Evolutionary conservation across 2,888 invertebrate genomes (phyloP), one percentile per base, ranked within the genome.

Genomic region (Endomychus coccineus): DNA sequence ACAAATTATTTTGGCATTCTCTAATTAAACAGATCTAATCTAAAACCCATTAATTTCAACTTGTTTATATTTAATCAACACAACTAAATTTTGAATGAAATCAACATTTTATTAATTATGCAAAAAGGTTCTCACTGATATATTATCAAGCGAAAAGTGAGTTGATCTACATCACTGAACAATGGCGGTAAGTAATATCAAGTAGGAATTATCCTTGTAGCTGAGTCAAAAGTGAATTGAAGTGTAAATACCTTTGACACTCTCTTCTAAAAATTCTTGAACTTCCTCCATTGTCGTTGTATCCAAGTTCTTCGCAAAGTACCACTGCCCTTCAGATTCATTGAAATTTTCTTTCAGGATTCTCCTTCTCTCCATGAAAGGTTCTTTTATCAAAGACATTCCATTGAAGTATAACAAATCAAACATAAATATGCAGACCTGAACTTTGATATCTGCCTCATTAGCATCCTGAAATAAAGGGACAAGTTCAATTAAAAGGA

Each of bases 321-420:
- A 71, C 80, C 96, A 96, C 58, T 85, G 77, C 0, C 91, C 95
- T 51, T 77, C 74, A 0, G 74, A 64, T 60, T 80, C 78, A 39
- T 69, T 68, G 58, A 92, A 88, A 59, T 84, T 68, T 19, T 81
- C 71, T 49, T 73, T 66, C 2, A 97, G 68, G 37, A 89, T 64
- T 13, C 70, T 66, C n/a, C 97, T 71, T 1, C 97, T 70, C 50
- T 78, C 73, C 0, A 70, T 62, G 43, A 97, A 81, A 3, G 92
- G 79, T 43, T 81, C 70, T 30, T 77, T 74, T 1, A 96, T 90
- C 16, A 97, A 70, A 2, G 95, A 69, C 51, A 77, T 70, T 0
- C 89, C 95, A 70, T 98, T 96, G 7, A 96, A 71, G 62, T 83
- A 95, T 12, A 98, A 71, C 49, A 98, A 69, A 73, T 98, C 98